These are phyloP conservation scores for Colletes gigas DNA, from an alignment of 1,140 invertebrate genomes.

Conservation along the genomic window DNA sequence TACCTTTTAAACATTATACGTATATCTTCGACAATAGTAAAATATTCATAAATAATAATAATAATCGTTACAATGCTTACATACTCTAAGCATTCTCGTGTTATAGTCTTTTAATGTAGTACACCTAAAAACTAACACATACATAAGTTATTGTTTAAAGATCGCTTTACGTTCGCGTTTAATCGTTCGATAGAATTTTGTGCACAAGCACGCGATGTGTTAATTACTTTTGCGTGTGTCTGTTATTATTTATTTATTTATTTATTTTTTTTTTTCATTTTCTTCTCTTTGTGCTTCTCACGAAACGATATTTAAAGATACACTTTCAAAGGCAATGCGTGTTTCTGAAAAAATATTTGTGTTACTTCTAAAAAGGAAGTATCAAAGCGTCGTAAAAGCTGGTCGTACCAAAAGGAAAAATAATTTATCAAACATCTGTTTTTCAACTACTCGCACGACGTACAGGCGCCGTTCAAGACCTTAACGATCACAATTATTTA, in stretches of 20 bases:
- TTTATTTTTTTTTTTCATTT: not conserved
- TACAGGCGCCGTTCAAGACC: not conserved
- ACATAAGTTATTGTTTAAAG: constrained; percentile 64
- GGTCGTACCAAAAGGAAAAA: constrained; percentile 54
- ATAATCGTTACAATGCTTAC: constrained; percentile 63
- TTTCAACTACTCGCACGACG: constrained; percentile 27
- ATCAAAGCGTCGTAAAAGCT: constrained; percentile 56
- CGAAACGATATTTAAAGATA: constrained; percentile 28
- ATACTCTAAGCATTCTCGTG: constrained; percentile 70
- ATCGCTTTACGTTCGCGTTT: constrained; percentile 25
- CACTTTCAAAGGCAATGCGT: constrained; percentile 55
- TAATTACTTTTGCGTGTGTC: too few species aligned
- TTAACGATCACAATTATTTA: constrained; percentile 7
- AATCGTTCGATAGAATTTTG: constrained; percentile 10
- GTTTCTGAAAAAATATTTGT: constrained; percentile 32
- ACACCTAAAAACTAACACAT: constrained; percentile 72
- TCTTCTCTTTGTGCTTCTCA: constrained; percentile 3
- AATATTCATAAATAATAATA: constrained; percentile 76
- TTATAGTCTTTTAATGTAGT: constrained; percentile 75
- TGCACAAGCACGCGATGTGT: constrained; percentile 38
- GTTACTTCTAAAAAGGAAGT: constrained; percentile 43
- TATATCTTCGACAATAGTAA: constrained; percentile 73
- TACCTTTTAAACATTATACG: constrained; percentile 69
- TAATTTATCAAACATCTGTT: constrained; percentile 58
- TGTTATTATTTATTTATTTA: too few species aligned